Percentiles rank a stretch among this genome's conserved stretches.
These are phyloP conservation scores for Philaethria dido DNA, from an alignment of 2,888 invertebrate genomes.

Conservation along the genomic window DNA sequence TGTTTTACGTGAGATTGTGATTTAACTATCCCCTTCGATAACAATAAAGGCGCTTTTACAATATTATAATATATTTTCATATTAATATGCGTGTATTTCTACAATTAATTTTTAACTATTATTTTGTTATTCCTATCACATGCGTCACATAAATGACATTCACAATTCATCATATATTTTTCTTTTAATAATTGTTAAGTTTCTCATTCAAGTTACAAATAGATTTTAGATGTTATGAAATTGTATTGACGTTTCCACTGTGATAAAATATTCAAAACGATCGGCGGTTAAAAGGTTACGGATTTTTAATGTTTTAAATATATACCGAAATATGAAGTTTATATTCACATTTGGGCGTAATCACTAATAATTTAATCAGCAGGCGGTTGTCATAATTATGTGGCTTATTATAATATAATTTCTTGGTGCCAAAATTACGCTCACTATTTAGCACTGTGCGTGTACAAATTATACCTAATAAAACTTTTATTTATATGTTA, in stretches of 20 bases:
- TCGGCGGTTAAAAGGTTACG: constrained; percentile 3
- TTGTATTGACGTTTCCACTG: not conserved
- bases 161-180: not conserved
- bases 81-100: too few species aligned
- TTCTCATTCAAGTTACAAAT: not conserved
- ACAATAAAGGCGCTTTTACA: too few species aligned
- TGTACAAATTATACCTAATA: constrained; percentile 45
- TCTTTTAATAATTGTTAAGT: not conserved
- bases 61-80: not conserved
- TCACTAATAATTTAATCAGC: constrained; percentile 12
- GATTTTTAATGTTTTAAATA: not conserved
- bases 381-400: constrained; percentile 16
- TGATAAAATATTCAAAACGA: not conserved
- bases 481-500: constrained; percentile 36
- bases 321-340: not conserved
- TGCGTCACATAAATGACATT: not conserved
- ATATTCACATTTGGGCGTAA: not conserved
- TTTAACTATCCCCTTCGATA: too few species aligned
- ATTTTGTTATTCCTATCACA: too few species aligned
- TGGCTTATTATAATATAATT: constrained; percentile 28
- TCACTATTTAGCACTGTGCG: constrained; percentile 26
- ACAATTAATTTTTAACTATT: too few species aligned
- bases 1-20: not conserved
- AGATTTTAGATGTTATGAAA: not conserved
- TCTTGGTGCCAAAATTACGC: constrained; percentile 43